phyloP scores from a whole-genome alignment of 1,140 invertebrate species.

The Zaprionus inermis region DNA sequence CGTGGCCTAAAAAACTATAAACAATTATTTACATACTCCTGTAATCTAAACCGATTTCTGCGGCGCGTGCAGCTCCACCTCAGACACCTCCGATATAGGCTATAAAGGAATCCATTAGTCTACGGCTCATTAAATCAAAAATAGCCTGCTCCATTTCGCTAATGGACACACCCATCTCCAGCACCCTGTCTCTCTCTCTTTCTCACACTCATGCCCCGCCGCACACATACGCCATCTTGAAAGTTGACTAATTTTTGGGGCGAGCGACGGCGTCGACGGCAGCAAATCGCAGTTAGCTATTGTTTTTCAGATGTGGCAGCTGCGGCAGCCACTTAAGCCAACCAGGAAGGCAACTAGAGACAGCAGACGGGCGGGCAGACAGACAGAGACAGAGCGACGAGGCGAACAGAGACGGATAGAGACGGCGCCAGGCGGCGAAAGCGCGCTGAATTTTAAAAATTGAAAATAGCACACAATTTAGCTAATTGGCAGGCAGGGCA shows the following conservation, averaged over 20 bases:
- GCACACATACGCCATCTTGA: conserved; percentile 47
- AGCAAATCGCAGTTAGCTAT: conserved; percentile 51
- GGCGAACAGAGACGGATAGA: neutral
- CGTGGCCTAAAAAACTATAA: conserved; percentile 17
- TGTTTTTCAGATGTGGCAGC: conserved; percentile 53
- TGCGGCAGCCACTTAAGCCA: conserved; percentile 66
- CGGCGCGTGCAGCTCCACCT: conserved; percentile 48
- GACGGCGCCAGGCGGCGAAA: conserved; percentile 23
- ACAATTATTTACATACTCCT: conserved; percentile 29
- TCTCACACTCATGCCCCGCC: conserved; percentile 10
- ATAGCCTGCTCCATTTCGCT: conserved; percentile 83
- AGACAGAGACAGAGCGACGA: conserved; percentile 8
- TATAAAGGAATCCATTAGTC: conserved; percentile 74
- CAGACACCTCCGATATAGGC: conserved; percentile 34
- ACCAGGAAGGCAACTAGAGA: conserved; percentile 41
- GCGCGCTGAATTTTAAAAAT: conserved; percentile 70
- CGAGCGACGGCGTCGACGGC: conserved; percentile 39
- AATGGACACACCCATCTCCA: conserved; percentile 66
- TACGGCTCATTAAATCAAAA: conserved; percentile 83
- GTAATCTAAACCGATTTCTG: conserved; percentile 48
- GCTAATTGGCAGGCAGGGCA: conserved; percentile 73
- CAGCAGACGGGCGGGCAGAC: neutral
- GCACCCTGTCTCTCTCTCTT: conserved; percentile 7
- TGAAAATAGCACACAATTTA: conserved; percentile 84
- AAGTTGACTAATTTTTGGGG: conserved; percentile 66